phyloP scores from a whole-genome alignment of 2,797 vertebrate species.

The Ctenochaetus hawaiiensis region DNA sequence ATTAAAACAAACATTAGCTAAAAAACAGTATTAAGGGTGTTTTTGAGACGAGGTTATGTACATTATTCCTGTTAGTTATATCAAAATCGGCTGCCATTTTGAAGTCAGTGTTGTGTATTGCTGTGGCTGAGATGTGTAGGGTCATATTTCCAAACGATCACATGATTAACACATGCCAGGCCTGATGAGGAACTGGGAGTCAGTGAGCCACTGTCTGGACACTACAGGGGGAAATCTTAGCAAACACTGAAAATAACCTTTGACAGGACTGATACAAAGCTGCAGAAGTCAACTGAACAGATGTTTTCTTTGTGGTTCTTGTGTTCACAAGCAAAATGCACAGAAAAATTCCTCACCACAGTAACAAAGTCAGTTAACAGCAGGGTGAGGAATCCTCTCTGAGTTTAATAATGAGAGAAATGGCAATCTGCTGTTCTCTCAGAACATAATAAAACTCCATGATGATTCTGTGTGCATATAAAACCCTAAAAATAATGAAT shows the following conservation, averaged over 20 bases:
- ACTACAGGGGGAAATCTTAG: slow-evolving; percentile 20
- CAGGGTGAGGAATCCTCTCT: background rate
- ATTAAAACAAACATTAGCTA: background rate
- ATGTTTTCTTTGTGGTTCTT: background rate
- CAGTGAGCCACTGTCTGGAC: slow-evolving; percentile 32
- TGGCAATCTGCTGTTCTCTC: background rate
- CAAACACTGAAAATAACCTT: slow-evolving; percentile 29
- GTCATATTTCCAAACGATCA: slow-evolving; percentile 65
- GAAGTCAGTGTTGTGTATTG: background rate
- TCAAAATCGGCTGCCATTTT: background rate
- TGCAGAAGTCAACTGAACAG: background rate
- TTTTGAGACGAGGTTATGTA: rapidly evolving
- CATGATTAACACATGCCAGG: slow-evolving; percentile 74
- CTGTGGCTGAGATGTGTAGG: slow-evolving; percentile 11
- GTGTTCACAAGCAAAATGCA: background rate
- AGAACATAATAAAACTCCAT: background rate
- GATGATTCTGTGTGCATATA: background rate
- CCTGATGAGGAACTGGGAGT: slow-evolving; percentile 68
- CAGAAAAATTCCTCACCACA: slow-evolving; percentile 44
- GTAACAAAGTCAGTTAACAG: slow-evolving; percentile 31
- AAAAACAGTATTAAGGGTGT: rapidly evolving
- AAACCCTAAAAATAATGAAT: background rate
- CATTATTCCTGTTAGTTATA: rapidly evolving
- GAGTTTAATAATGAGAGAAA: slow-evolving; percentile 5
- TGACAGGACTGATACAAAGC: background rate